A percentile compares a stretch with the other conserved stretches of the same genome.
Evolutionary conservation across 2,888 invertebrate genomes (phyloP).

Genomic region (Trachelus troglodyta): DNA sequence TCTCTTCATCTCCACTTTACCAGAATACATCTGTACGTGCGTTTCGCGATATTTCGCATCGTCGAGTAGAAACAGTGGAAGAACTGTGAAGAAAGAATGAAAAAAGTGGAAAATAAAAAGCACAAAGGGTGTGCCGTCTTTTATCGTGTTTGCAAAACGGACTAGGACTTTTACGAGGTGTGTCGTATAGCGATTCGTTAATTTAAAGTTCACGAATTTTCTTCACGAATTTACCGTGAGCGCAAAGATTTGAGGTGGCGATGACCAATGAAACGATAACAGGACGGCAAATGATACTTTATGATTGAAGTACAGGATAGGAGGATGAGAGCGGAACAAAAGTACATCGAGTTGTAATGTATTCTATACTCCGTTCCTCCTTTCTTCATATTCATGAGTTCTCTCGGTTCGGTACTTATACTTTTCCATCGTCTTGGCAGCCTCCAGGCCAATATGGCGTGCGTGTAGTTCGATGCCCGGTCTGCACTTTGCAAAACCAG

Average conservation of each 20-base stretch:
- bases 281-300: not conserved
- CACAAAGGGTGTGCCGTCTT: not conserved
- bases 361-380: not conserved
- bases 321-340: not conserved
- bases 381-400: not conserved
- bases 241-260: not conserved
- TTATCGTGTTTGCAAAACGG: not conserved
- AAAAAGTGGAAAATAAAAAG: not conserved
- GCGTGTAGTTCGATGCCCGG: not conserved
- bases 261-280: not conserved
- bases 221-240: not conserved
- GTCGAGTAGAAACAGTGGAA: not conserved
- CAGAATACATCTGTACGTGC: not conserved
- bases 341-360: not conserved
- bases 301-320: not conserved
- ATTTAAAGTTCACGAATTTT: not conserved
- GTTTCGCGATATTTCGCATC: not conserved
- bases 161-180: not conserved
- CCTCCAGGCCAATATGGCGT: not conserved
- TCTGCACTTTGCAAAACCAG: constrained; percentile 45
- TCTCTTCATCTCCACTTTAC: not conserved
- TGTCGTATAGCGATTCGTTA: not conserved
- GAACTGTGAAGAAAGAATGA: not conserved
- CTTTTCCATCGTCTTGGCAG: not conserved
- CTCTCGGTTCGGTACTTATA: not conserved